These are phyloP conservation scores for Trachelus iudaicus DNA, from an alignment of 2,888 invertebrate species.

Conservation along the genomic window DNA sequence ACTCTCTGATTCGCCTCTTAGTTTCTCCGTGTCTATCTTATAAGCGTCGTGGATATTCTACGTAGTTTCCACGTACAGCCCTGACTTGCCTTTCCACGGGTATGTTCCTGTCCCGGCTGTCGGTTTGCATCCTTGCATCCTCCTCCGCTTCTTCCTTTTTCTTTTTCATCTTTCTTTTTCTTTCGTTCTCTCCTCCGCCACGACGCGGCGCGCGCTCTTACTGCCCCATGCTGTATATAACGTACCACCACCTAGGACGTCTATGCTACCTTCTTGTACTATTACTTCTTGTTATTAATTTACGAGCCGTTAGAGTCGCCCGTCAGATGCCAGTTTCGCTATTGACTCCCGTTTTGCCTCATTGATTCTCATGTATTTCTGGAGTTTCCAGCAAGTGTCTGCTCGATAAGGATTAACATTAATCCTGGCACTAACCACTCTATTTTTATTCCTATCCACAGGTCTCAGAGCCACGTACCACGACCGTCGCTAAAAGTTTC, in stretches of 20 bases:
- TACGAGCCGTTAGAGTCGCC: background rate
- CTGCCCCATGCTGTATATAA: background rate
- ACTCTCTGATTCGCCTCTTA: constrained; percentile 14
- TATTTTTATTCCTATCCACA: background rate
- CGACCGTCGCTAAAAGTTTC: background rate
- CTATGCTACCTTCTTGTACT: background rate
- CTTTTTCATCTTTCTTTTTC: background rate
- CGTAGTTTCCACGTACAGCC: constrained; percentile 1
- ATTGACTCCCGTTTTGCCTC: background rate
- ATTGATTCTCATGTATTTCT: background rate
- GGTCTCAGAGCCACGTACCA: background rate
- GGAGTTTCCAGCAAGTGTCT: background rate
- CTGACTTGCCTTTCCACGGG: constrained; percentile 29
- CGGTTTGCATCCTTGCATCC: constrained; percentile 32
- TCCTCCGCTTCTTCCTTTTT: background rate
- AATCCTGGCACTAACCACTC: background rate
- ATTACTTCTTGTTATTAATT: background rate
- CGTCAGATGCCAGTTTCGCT: background rate
- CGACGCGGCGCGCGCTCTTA: background rate
- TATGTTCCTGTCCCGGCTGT: constrained; percentile 37
- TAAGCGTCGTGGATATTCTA: constrained; percentile 12
- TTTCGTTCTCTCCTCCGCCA: background rate
- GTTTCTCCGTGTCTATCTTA: constrained; percentile 4
- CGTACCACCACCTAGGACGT: background rate
- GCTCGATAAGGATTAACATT: background rate